Conservation (phyloP, 1,140 invertebrate genomes). For the Drosophila jambulina region DNA sequence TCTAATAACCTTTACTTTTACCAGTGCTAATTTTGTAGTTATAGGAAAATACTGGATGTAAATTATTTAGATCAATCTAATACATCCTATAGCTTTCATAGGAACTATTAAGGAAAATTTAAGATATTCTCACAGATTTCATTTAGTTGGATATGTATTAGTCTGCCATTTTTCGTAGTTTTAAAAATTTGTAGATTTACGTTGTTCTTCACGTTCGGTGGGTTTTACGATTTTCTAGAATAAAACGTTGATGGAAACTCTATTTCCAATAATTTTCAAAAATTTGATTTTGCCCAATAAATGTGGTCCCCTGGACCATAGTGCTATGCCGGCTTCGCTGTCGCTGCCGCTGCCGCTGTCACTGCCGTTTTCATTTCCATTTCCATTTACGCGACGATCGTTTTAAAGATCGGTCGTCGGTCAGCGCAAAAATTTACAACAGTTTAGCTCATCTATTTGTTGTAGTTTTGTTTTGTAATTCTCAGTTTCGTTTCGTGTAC, state of each 20-base stretch:
- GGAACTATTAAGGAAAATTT: no score
- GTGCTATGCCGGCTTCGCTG: conserved; percentile 11
- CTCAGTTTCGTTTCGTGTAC: conserved; percentile 60
- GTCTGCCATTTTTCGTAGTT: no score
- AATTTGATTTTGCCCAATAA: neutral
- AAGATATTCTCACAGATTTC: no score
- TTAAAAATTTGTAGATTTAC: neutral
- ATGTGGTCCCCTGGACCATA: neutral
- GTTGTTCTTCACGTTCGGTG: neutral
- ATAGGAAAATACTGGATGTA: neutral
- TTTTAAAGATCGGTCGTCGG: conserved; percentile 75
- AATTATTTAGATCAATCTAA: no score
- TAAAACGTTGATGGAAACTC: no score
- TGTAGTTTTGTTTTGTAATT: conserved; percentile 43
- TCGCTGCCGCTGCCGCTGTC: conserved; percentile 35
- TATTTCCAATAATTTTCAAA: neutral
- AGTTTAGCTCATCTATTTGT: conserved; percentile 34
- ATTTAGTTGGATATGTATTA: no score
- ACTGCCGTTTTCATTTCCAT: conserved; percentile 60
- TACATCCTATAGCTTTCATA: no score
- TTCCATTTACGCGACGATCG: conserved; percentile 77
- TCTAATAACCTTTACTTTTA: neutral
- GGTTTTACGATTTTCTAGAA: neutral
- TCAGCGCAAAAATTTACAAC: conserved; percentile 67
- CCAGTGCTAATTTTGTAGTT: neutral